Evolutionary conservation across 2,888 invertebrate species (phyloP).

Genomic region (Melieria picta): DNA sequence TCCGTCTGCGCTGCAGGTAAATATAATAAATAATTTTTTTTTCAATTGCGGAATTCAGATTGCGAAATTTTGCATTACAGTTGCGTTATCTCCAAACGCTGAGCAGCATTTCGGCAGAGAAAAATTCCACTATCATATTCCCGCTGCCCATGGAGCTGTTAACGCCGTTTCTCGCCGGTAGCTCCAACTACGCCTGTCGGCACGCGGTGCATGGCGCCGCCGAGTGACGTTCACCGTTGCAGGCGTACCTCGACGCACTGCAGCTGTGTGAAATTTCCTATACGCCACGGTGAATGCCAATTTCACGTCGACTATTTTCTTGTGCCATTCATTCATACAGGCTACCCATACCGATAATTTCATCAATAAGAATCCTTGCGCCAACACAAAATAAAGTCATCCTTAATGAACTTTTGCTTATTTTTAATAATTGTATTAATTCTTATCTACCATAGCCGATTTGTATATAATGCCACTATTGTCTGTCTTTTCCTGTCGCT

Average conservation of each 20-base stretch:
- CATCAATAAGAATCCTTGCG: too few species aligned
- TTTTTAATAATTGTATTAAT: too few species aligned
- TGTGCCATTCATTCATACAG: too few species aligned
- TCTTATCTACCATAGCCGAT: too few species aligned
- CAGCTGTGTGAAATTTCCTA: constrained; percentile 50
- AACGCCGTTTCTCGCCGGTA: constrained; percentile 55
- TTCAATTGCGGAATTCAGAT: background rate
- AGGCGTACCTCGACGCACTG: constrained; percentile 55
- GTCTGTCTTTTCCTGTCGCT: too few species aligned
- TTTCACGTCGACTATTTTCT: too few species aligned
- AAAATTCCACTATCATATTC: constrained; percentile 94
- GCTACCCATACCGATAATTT: too few species aligned
- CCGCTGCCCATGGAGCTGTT: constrained; percentile 88
- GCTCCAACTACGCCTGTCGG: constrained; percentile 38
- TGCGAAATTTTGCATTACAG: constrained; percentile 65
- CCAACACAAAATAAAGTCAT: too few species aligned
- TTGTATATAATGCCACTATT: too few species aligned
- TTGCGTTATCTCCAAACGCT: constrained; percentile 89
- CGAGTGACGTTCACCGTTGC: constrained; percentile 55
- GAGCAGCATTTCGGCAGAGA: constrained; percentile 91
- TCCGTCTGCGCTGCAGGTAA: constrained; percentile 73
- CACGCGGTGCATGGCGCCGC: constrained; percentile 16
- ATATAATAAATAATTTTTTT: background rate
- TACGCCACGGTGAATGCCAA: background rate
- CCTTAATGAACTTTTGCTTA: too few species aligned